These are phyloP conservation scores for Saccopteryx bilineata DNA, from an alignment of 2,113 vertebrate species.

Conservation along the genomic window DNA sequence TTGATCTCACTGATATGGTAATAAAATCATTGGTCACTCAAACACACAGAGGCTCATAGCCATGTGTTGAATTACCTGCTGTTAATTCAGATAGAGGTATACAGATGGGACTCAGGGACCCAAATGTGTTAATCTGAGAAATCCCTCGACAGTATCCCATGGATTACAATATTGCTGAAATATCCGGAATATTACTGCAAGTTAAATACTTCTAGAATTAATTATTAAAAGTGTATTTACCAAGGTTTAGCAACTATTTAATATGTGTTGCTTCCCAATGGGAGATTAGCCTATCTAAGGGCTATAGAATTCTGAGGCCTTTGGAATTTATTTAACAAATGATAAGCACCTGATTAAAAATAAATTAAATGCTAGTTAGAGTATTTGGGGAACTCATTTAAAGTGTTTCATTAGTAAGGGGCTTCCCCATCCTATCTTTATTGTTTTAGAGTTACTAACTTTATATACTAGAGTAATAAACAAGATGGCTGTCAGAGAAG, in stretches of 20 bases:
- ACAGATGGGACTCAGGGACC: conserved; percentile 75
- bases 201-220: conserved; percentile 86
- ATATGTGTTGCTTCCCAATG: conserved; percentile 85
- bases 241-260: conserved; percentile 86
- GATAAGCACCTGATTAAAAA: conserved; percentile 86
- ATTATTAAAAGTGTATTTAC: conserved; percentile 87
- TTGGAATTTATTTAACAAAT: conserved; percentile 86
- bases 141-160: conserved; percentile 79
- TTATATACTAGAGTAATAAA: conserved; percentile 40
- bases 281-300: conserved; percentile 81
- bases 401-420: conserved; percentile 79
- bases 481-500: conserved; percentile 69
- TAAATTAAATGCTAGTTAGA: conserved; percentile 85
- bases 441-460: conserved; percentile 74
- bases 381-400: conserved; percentile 81
- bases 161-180: conserved; percentile 84
- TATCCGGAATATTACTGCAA: conserved; percentile 81
- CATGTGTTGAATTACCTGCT: conserved; percentile 83
- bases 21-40: conserved; percentile 83
- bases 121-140: conserved; percentile 82
- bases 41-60: conserved; percentile 67
- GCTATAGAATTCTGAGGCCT: conserved; percentile 79
- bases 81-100: conserved; percentile 83
- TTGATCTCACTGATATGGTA: conserved; percentile 79
- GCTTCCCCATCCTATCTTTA: conserved; percentile 71